Percentiles rank a stretch among this genome's conserved stretches.
Evolutionary conservation across 1,140 invertebrate genomes (phyloP).

Genomic region (Danaus plexippus): DNA sequence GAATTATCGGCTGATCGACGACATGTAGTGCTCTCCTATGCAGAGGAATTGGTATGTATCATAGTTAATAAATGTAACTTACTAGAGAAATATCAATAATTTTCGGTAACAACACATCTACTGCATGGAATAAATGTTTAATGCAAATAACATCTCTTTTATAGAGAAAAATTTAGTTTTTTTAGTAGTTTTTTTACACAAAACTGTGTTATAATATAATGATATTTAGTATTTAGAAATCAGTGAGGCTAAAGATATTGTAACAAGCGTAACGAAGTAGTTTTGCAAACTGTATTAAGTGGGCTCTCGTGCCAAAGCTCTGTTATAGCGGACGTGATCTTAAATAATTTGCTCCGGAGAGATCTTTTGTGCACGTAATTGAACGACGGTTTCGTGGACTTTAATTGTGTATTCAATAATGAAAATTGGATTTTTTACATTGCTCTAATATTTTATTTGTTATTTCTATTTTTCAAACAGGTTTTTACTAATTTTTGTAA

Average conservation of each 20-base stretch:
- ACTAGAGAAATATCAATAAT: constrained; percentile 18
- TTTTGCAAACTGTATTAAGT: constrained; percentile 4
- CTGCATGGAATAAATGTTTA: constrained; percentile 6
- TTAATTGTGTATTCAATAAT: too few relatives aligned
- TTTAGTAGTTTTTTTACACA: neutral
- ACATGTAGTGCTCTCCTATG: constrained; percentile 42
- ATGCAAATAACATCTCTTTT: constrained; percentile 13
- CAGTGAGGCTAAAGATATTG: too few relatives aligned
- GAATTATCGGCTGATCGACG: constrained; percentile 38
- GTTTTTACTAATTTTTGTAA: too few relatives aligned
- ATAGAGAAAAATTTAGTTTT: neutral
- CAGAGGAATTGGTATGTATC: constrained; percentile 35
- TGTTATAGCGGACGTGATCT: constrained; percentile 11
- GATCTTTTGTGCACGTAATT: constrained; percentile 10
- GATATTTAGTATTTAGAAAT: too few relatives aligned
- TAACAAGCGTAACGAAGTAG: too few relatives aligned
- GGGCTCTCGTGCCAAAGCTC: constrained; percentile 1
- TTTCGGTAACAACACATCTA: neutral
- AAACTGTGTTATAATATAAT: too few relatives aligned
- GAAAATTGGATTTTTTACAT: too few relatives aligned
- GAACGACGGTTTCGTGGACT: too few relatives aligned
- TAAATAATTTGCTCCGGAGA: constrained; percentile 11
- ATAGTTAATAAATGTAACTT: too few relatives aligned
- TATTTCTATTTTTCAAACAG: too few relatives aligned
- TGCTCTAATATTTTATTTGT: too few relatives aligned